A percentile compares a stretch with the other conserved stretches of the same genome.
Evolutionary conservation across 2,797 vertebrate species (phyloP).

Genomic region (Cynopterus sphinx): DNA sequence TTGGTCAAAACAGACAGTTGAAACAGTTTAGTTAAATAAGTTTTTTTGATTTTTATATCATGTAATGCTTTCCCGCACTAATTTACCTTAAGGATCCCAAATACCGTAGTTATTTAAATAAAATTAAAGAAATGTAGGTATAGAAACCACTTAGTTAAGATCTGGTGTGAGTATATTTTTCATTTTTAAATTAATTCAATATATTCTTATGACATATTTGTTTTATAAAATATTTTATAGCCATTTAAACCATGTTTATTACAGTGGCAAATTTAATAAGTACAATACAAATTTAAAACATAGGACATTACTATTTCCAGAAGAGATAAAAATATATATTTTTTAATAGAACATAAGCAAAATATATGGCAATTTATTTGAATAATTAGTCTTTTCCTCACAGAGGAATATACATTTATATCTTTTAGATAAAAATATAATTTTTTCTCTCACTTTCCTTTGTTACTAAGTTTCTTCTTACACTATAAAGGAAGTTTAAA

Average conservation of each 20-base stretch:
- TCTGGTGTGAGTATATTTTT: background rate
- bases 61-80: background rate
- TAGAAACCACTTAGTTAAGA: background rate
- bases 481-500: background rate
- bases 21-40: background rate
- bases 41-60: background rate
- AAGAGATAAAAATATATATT: background rate
- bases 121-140: background rate
- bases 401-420: background rate
- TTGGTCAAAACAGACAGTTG: background rate
- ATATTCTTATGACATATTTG: background rate
- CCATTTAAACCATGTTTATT: background rate
- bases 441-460: background rate
- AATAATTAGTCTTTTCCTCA: background rate
- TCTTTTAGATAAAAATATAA: background rate
- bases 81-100: background rate
- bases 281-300: background rate
- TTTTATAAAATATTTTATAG: background rate
- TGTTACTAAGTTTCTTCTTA: background rate
- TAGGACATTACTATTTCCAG: background rate
- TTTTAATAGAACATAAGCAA: background rate
- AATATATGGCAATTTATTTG: background rate
- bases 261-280: background rate
- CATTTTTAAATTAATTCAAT: background rate
- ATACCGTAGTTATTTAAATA: background rate